These are phyloP conservation scores for Drosophila gaucha DNA, from an alignment of 2,888 invertebrate genomes.

Conservation along the genomic window DNA sequence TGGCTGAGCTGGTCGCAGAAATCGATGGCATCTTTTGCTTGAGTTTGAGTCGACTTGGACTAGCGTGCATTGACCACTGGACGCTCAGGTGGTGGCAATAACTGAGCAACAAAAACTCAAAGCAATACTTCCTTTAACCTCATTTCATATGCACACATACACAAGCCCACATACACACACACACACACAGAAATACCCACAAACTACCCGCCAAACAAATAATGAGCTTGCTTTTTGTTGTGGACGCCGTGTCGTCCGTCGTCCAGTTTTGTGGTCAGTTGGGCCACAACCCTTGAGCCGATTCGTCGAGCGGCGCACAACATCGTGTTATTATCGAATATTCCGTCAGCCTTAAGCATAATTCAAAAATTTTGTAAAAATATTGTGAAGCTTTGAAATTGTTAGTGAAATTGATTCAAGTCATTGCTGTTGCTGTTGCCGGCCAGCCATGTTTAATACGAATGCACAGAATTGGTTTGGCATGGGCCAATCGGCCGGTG, in stretches of 20 bases:
- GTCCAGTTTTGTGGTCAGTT: conserved; percentile 82
- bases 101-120: conserved; percentile 44
- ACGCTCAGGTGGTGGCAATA: conserved; percentile 41
- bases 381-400: conserved; percentile 44
- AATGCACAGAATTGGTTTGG: conserved; percentile 83
- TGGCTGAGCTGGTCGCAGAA: conserved; percentile 40
- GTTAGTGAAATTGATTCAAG: conserved; percentile 36
- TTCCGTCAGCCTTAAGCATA: conserved; percentile 45
- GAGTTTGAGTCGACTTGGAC: conserved; percentile 31
- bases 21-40: conserved; percentile 71
- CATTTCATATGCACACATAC: conserved; percentile 71
- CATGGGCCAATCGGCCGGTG: conserved; percentile 60
- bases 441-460: conserved; percentile 78
- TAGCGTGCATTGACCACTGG: conserved; percentile 82
- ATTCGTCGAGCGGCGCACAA: conserved; percentile 25
- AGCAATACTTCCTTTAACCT: conserved; percentile 83
- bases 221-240: conserved; percentile 62
- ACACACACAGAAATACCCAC: conserved; percentile 19
- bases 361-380: conserved; percentile 23
- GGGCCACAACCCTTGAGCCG: conserved; percentile 78
- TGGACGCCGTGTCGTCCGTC: conserved; percentile 55
- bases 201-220: conserved; percentile 70
- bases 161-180: conserved; percentile 18
- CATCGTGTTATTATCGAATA: conserved; percentile 33
- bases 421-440: conserved; percentile 8